Evolutionary conservation across 2,797 vertebrate genomes (phyloP).

Genomic region (Neomorphus geoffroyi): DNA sequence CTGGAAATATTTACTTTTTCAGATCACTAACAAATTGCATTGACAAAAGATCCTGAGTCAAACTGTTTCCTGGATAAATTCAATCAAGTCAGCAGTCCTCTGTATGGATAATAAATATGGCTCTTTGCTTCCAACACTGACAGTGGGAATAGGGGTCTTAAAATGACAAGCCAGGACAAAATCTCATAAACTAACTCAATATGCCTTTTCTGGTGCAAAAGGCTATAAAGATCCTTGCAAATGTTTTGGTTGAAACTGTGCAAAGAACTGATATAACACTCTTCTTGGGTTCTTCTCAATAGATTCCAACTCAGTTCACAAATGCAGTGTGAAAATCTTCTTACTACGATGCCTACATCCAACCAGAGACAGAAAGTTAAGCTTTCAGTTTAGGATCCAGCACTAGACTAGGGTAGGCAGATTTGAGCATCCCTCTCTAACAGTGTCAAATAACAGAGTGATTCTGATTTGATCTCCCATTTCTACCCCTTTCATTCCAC

Average conservation of each 20-base stretch:
- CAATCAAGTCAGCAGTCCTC: neutral
- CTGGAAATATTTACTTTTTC: neutral
- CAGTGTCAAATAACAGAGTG: neutral
- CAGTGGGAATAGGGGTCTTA: neutral
- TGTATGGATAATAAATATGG: neutral
- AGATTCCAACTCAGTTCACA: neutral
- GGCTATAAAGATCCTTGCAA: neutral
- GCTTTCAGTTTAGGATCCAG: neutral
- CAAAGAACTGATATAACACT: neutral
- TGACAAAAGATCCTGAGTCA: neutral
- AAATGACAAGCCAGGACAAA: neutral
- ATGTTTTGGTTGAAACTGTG: neutral
- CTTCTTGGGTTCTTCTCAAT: neutral
- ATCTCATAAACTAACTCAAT: neutral
- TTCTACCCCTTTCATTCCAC: neutral
- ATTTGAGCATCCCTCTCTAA: neutral
- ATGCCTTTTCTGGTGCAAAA: neutral
- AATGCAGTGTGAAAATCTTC: neutral
- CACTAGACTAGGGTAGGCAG: neutral
- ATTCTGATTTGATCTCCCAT: neutral
- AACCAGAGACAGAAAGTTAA: neutral
- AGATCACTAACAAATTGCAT: neutral
- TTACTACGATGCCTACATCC: neutral
- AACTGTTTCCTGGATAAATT: neutral
- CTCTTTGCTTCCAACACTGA: neutral